phyloP scores from a whole-genome alignment of 2,888 invertebrate species.

The Coenonympha glycerion region DNA sequence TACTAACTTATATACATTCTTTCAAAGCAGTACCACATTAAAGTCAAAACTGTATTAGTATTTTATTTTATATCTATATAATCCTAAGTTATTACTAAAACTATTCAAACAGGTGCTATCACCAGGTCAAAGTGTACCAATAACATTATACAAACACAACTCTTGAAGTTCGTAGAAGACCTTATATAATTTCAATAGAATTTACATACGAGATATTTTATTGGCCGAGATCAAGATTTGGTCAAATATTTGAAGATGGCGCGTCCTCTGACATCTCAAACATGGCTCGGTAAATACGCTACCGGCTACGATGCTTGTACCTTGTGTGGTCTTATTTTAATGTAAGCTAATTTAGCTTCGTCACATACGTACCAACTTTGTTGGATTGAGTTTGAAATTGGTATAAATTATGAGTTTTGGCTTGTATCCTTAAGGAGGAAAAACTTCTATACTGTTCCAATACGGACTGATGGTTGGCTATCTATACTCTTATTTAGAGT shows the following conservation, averaged over 20 bases:
- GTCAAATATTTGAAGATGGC: constrained; percentile 28
- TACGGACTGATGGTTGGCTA: no score
- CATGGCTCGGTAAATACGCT: constrained; percentile 17
- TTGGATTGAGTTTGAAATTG: no score
- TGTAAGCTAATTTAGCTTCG: background rate
- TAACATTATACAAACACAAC: background rate
- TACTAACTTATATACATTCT: no score
- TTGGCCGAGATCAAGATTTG: constrained; percentile 25
- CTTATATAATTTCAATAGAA: constrained; percentile 4
- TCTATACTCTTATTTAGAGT: no score
- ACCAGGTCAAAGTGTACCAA: background rate
- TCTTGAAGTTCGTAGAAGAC: background rate
- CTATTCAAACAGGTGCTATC: background rate
- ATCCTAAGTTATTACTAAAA: background rate
- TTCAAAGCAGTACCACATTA: no score
- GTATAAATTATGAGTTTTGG: background rate
- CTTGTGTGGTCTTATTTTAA: constrained; percentile 4
- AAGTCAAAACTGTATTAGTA: background rate
- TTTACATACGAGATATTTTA: constrained; percentile 32
- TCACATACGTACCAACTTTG: no score
- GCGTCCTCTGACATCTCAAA: constrained; percentile 18
- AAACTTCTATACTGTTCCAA: no score
- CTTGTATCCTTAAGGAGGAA: background rate
- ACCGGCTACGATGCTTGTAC: constrained; percentile 7
- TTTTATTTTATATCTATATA: background rate